phyloP scores from a whole-genome alignment of 2,888 invertebrate genomes.

The Chloroclysta siterata region DNA sequence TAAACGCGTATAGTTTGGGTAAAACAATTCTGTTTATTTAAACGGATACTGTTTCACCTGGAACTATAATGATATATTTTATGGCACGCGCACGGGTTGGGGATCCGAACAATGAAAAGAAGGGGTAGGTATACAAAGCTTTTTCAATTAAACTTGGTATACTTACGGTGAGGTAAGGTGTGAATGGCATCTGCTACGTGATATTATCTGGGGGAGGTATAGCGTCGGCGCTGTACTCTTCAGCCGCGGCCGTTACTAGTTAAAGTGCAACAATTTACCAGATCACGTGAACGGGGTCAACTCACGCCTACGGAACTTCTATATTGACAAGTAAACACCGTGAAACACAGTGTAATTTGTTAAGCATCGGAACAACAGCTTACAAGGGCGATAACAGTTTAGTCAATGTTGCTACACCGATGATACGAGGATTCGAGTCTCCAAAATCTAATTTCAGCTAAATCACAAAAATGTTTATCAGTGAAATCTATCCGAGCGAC shows the following conservation, averaged over 20 bases:
- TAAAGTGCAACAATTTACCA: conserved; percentile 74
- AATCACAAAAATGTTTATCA: conserved; percentile 28
- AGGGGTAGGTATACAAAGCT: conserved; percentile 63
- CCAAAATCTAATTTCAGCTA: conserved; percentile 35
- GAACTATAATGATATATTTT: conserved; percentile 56
- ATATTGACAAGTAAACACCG: conserved; percentile 12
- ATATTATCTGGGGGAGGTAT: conserved; percentile 66
- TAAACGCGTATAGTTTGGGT: conserved; percentile 53
- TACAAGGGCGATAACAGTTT: neutral
- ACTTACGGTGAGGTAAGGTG: conserved; percentile 56
- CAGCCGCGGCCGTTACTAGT: conserved; percentile 57
- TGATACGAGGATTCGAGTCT: neutral
- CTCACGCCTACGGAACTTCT: conserved; percentile 38
- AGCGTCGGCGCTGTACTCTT: conserved; percentile 57
- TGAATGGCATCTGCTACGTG: conserved; percentile 64
- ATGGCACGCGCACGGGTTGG: conserved; percentile 47
- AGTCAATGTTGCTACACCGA: neutral
- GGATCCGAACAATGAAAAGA: conserved; percentile 72
- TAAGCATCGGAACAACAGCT: neutral
- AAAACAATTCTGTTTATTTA: conserved; percentile 51
- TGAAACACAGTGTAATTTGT: conserved; percentile 29
- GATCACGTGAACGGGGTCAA: conserved; percentile 44
- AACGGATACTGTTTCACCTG: conserved; percentile 47
- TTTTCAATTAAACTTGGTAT: conserved; percentile 79
- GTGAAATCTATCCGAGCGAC: conserved; percentile 30